Evolutionary conservation across 2,797 vertebrate genomes (phyloP), one percentile per base, ranked within the genome.

Genomic region (Alectoris magna): DNA sequence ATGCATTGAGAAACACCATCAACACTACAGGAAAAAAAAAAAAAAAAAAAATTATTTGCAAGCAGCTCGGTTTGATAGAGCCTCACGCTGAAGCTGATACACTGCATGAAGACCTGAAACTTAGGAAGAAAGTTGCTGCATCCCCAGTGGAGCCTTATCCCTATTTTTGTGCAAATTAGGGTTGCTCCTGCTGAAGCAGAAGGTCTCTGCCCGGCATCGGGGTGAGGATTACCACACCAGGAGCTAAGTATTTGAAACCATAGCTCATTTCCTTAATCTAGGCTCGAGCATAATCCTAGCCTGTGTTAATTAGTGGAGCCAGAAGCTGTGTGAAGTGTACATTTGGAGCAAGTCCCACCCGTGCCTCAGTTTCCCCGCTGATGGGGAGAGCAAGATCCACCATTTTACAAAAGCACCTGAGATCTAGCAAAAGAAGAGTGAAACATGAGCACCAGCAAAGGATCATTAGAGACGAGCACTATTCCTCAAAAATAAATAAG

Each of bases 171-270:
- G 3, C 39, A 26, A 72, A 5, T 1, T 23, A 2, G 5, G 59
- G 22, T 79, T 13, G 71, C 23, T 53, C 21, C 19, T 51, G 38
- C 9, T 0, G 0, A 59, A 19, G 63, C 46, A 23, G 24, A 49
- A 70, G 51, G 21, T 0, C 59, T 77, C 72, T 0, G 2, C 14
- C 22, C 27, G 51, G 27, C 0, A 0, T 23, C 0, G 0, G 82
- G 70, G 39, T 80, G 62, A 59, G 76, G 94, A 91, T 94, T 90
- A 59, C 0, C 4, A 12, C 76, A 39, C 27, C 4, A 2, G 53
- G 23, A n/a, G 43, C 44, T 86, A 63, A 68, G 71, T 91, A 71
- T 3, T 2, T 51, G 58, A 59, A 88, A 12, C 66, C 53, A 21
- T 2, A 0, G 58, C 66, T 85, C 10, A 0, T 17, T 56, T 51